Base-by-base conservation (phyloP, 23 tunicate species). In the Corella eumyota region DNA sequence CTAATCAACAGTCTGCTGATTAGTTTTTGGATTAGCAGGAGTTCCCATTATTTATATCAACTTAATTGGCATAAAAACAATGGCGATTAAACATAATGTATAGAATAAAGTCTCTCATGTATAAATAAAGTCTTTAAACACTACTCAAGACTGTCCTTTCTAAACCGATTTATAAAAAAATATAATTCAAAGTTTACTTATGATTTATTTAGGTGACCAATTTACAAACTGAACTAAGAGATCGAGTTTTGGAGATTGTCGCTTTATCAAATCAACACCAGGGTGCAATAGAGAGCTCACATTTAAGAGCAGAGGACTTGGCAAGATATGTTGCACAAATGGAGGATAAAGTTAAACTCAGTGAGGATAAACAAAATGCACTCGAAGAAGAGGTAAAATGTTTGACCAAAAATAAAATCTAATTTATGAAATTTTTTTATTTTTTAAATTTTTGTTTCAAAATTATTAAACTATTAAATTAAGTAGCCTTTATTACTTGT, bases 261-360 rank as follows among this genome's bases (percentile, higher is more conserved):
- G 76, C 81, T 26, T 17, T 83, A 4, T 77, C 93, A 0, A 77
- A 83, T 32, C 77, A 77, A 7, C 66, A 44, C 28, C 72, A 83
- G 27, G 93, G 82, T 34, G 77, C 70, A 19, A 53, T 66, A 4
- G 82, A 68, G 51, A 40, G 67, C 9, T 64, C 80, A n/a, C 67
- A 78, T 34, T 44, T 58, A 4, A 68, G 80, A 50, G 93, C 93
- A 23, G 35, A 61, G 4, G 93, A 83, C 30, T 45, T 83, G 36
- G 66, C 93, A 1, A 72, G 62, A 34, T 83, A 83, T 66, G 66
- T 83, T 3, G 53, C 67, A 0, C 56, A 54, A 49, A 50, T 83
- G 60, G 93, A 83, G 35, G 55, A 38, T 27, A 44, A 51, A 23
- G 59, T 56, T 32, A 46, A 45, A 13, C 59, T 53, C 4, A 53